phyloP scores from a whole-genome alignment of 2,113 vertebrate species.

The Pavo muticus region DNA sequence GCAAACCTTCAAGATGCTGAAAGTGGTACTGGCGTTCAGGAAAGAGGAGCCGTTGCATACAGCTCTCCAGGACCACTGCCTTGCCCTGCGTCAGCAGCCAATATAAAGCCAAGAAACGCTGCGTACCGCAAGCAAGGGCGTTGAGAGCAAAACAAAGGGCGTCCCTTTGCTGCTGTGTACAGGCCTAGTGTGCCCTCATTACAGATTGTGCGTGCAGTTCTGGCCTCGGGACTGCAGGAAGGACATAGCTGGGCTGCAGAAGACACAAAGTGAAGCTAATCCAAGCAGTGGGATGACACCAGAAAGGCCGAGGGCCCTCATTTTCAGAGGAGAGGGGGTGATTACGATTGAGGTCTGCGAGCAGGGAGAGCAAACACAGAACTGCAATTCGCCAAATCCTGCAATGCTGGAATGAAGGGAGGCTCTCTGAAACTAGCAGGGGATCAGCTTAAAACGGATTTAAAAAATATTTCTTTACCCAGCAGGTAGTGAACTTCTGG shows the following conservation, averaged over 20 bases:
- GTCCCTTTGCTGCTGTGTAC: neutral
- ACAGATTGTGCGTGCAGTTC: neutral
- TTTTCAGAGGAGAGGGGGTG: neutral
- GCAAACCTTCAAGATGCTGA: accelerated
- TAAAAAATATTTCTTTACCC: neutral
- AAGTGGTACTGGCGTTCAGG: neutral
- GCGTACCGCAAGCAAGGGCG: neutral
- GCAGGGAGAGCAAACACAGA: neutral
- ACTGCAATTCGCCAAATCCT: neutral
- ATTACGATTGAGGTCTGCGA: neutral
- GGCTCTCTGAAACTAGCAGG: neutral
- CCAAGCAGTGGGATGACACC: neutral
- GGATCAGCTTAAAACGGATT: neutral
- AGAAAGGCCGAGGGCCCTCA: neutral
- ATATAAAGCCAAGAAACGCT: neutral
- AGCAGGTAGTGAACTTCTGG: neutral
- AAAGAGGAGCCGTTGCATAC: accelerated
- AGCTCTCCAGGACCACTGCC: neutral
- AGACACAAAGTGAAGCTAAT: neutral
- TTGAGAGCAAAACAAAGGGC: neutral
- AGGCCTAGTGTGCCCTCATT: neutral
- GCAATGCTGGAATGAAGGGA: neutral
- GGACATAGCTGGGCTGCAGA: neutral
- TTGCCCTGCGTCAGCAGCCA: neutral
- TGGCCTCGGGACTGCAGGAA: neutral